A percentile compares a stretch with the other conserved stretches of the same genome.
Conservation (phyloP, 2,888 invertebrate genomes). For the Leucophenga maculata region DNA sequence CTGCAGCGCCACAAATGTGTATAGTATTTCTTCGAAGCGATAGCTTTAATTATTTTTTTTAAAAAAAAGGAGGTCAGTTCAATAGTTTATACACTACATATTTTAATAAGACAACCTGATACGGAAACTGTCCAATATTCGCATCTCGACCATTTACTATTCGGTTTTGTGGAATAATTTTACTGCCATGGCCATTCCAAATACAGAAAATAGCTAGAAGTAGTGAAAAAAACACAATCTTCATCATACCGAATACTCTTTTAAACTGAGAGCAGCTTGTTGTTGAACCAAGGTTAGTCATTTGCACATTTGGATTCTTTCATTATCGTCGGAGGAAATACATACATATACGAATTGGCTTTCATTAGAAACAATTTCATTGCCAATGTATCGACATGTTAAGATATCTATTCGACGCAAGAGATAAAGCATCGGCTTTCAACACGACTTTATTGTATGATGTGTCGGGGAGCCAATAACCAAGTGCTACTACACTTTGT, state of each 20-base stretch:
- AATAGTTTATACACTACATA: neutral
- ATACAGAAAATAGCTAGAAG: neutral
- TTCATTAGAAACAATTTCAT: too few species aligned
- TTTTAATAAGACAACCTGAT: constrained; percentile 51
- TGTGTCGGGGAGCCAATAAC: too few species aligned
- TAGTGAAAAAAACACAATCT: neutral
- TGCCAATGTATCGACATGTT: too few species aligned
- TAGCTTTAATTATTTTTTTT: constrained; percentile 41
- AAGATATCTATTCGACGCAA: too few species aligned
- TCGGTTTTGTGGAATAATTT: constrained; percentile 40
- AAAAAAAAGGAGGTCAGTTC: neutral
- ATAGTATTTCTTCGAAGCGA: constrained; percentile 64
- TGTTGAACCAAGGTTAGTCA: too few species aligned
- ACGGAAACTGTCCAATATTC: constrained; percentile 62
- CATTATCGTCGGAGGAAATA: neutral
- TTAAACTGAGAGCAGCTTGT: neutral
- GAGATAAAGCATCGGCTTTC: too few species aligned
- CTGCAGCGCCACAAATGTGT: constrained; percentile 67
- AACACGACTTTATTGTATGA: too few species aligned
- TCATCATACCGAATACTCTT: constrained; percentile 6
- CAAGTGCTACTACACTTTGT: too few species aligned
- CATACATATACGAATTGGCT: too few species aligned
- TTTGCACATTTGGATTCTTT: neutral
- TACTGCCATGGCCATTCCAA: neutral
- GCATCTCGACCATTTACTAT: constrained; percentile 68